A percentile compares a stretch with the other conserved stretches of the same genome.
phyloP scores from a whole-genome alignment of 2,113 vertebrate species.

The Stomatorhinus ivindoensis region DNA sequence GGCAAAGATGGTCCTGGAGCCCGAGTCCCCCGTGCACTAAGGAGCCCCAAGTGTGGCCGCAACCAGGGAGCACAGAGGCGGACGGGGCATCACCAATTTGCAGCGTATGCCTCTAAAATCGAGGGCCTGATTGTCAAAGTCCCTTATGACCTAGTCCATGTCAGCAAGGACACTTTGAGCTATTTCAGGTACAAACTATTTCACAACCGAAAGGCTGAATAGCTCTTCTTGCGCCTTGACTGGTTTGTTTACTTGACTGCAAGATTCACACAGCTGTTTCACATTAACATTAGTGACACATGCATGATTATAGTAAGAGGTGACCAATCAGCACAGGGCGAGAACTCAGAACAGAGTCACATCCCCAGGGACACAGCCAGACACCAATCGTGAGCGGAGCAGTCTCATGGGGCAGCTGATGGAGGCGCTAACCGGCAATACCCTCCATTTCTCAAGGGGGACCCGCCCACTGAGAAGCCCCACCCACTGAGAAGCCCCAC shows the following conservation, averaged over 20 bases:
- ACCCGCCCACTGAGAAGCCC: not conserved
- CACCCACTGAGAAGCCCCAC: not conserved
- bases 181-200: not conserved
- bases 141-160: not conserved
- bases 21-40: no score
- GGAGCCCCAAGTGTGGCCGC: not conserved
- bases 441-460: not conserved
- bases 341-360: not conserved
- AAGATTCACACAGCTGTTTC: not conserved
- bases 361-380: not conserved
- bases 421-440: not conserved
- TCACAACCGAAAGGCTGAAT: not conserved
- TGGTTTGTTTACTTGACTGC: not conserved
- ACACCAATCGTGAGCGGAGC: not conserved
- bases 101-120: not conserved
- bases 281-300: no score
- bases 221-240: not conserved
- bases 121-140: not conserved
- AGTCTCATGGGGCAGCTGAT: not conserved
- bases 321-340: not conserved
- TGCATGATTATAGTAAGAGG: not conserved
- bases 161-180: not conserved
- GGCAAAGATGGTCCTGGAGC: no score
- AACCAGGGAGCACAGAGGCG: not conserved
- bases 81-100: not conserved